A percentile compares a stretch with the other conserved stretches of the same genome.
These are phyloP conservation scores for Craseonycteris thonglongyai DNA, from an alignment of 2,113 vertebrate species.

Conservation along the genomic window DNA sequence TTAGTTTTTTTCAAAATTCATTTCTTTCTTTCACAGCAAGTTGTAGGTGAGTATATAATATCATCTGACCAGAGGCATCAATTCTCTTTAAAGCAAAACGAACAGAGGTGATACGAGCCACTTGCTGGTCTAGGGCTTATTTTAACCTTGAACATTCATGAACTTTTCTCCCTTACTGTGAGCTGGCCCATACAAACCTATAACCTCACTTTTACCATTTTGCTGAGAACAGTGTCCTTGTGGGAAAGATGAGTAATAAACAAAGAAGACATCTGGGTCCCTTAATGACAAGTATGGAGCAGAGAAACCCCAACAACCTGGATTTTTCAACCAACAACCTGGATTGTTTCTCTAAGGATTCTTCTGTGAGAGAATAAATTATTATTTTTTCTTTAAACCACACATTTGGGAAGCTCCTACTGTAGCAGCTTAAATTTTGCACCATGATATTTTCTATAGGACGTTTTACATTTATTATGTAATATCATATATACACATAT, in stretches of 20 bases:
- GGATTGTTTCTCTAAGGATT: neutral
- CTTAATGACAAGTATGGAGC: neutral
- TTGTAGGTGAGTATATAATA: neutral
- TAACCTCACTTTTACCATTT: neutral
- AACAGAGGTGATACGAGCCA: neutral
- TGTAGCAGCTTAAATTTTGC: neutral
- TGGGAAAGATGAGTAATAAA: neutral
- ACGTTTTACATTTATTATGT: neutral
- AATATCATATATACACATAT: neutral
- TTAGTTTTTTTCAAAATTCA: neutral
- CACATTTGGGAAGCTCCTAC: neutral
- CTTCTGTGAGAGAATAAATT: neutral
- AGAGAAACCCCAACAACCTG: neutral
- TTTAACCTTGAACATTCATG: neutral
- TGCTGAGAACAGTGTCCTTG: neutral
- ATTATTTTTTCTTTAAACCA: neutral
- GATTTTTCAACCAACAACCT: neutral
- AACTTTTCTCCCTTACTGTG: neutral
- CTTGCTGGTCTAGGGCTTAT: neutral
- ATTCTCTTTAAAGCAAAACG: neutral
- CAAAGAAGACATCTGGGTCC: neutral
- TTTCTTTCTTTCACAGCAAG: neutral
- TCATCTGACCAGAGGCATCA: neutral
- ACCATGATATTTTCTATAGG: neutral
- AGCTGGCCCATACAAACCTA: neutral